Conservation (phyloP, 2,113 vertebrate species). For the Pseudorasbora parva region DNA sequence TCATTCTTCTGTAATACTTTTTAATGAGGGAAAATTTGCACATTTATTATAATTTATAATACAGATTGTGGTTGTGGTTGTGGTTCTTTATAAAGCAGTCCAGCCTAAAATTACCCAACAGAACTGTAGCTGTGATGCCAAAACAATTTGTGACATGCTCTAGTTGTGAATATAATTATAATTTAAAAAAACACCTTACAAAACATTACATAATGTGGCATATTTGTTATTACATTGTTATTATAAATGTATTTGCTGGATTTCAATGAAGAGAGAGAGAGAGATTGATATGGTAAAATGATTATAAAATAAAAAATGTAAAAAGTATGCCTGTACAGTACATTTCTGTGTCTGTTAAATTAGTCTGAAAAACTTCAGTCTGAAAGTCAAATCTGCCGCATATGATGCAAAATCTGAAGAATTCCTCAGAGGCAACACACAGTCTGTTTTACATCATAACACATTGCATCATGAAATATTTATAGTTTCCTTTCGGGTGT, state of each 20-base stretch:
- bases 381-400: background rate
- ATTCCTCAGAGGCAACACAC: background rate
- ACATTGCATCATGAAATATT: constrained; percentile 35
- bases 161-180: background rate
- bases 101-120: background rate
- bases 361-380: background rate
- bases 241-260: background rate
- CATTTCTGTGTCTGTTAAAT: background rate
- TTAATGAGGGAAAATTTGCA: background rate
- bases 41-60: background rate
- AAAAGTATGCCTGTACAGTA: background rate
- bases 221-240: background rate
- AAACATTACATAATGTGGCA: background rate
- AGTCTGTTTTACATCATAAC: constrained; percentile 47
- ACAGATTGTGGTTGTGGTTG: background rate
- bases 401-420: background rate
- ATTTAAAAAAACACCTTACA: background rate
- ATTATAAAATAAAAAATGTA: background rate
- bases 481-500: constrained; percentile 10
- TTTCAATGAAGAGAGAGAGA: no score
- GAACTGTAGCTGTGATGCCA: background rate
- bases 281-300: background rate
- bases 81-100: background rate
- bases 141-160: background rate
- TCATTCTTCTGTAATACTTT: background rate